These are phyloP conservation scores for Nemopilema nomurai DNA, from an alignment of 30 jellyfish, hydroid and myxozoan species.

Conservation along the genomic window DNA sequence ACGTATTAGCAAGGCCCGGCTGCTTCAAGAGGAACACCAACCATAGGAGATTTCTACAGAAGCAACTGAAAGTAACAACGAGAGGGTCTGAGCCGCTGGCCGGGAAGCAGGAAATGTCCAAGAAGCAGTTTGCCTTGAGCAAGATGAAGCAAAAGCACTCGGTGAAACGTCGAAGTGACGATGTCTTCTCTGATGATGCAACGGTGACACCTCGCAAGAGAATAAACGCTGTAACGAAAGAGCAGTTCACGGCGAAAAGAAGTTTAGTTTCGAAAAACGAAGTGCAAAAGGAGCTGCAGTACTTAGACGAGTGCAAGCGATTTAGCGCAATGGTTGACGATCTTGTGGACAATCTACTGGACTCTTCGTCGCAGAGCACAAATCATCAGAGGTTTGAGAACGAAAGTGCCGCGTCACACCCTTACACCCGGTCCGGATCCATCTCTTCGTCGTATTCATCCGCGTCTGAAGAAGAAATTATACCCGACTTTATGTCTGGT, in stretches of 20 bases:
- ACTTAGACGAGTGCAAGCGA: slow-evolving; percentile 56
- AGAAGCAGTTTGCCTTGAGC: slow-evolving; percentile 47
- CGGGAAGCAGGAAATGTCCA: slow-evolving; percentile 14
- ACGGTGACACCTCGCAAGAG: background rate
- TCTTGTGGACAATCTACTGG: slow-evolving; percentile 69
- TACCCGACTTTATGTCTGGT: slow-evolving; percentile 86
- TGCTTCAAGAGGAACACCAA: slow-evolving; percentile 96
- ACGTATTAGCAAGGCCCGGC: slow-evolving; percentile 91
- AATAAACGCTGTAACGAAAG: background rate
- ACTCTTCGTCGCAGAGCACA: slow-evolving; percentile 19
- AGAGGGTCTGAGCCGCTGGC: slow-evolving; percentile 5
- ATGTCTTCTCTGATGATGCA: background rate
- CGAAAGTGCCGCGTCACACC: background rate
- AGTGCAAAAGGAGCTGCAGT: slow-evolving; percentile 38
- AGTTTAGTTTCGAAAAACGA: background rate
- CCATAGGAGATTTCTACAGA: slow-evolving; percentile 92
- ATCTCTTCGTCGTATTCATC: slow-evolving; percentile 68
- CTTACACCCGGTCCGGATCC: slow-evolving; percentile 59
- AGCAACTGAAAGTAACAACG: slow-evolving; percentile 73
- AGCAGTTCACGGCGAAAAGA: background rate
- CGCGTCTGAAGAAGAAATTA: slow-evolving; percentile 68
- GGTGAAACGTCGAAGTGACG: background rate
- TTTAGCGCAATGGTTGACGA: slow-evolving; percentile 65
- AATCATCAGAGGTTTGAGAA: background rate
- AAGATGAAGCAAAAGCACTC: slow-evolving; percentile 35